Evolutionary conservation across 2,888 invertebrate genomes (phyloP), one percentile per base, ranked within the genome.

Genomic region (Diplazon laetatorius): DNA sequence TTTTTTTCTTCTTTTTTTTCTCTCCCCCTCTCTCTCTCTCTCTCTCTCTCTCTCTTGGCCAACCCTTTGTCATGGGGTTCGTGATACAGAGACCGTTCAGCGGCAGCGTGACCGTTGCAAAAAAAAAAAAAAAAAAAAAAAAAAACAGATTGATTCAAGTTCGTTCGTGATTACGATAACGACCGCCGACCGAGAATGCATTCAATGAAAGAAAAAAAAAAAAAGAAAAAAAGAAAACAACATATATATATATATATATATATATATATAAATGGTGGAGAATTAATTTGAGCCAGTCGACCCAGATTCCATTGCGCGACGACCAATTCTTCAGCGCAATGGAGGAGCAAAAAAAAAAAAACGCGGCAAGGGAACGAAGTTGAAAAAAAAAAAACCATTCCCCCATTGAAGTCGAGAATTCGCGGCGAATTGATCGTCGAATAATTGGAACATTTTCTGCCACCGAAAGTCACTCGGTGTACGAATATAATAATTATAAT

Each of bases 261-360:
- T 25, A 8, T 30, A 52, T 14, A 52, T 14, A 30, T 18, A 18
- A 48, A 50, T 55, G 16, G 16, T 35, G 20, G 68, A 50, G 68
- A 59, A 78, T 73, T 73, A 52, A 69, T 73, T 69, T 50, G 12
- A 69, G 44, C 46, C 71, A n/a, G 35, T n/a, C 35, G 73, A 69
- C 73, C 77, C 22, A 69, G 35, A 69, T 73, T 73, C 46, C 35
- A 37, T 57, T 52, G 39, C 35, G n/a, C n/a, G 18, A 20, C n/a
- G 18, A 69, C 44, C 22, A 46, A 59, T 65, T 25, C 57, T 25
- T 52, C 35, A 18, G 14, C 18, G 18, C 37, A 37, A 68, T 37
- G 37, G 2, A 66, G 25, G 57, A 65, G 25, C 4, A 52, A 22
- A 16, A 60, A 66, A 39, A 72, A 20, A 72, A 35, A 18, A 22